A percentile compares a stretch with the other conserved stretches of the same genome.
phyloP scores from a whole-genome alignment of 2,797 vertebrate species.

The Sarcophilus harrisii region DNA sequence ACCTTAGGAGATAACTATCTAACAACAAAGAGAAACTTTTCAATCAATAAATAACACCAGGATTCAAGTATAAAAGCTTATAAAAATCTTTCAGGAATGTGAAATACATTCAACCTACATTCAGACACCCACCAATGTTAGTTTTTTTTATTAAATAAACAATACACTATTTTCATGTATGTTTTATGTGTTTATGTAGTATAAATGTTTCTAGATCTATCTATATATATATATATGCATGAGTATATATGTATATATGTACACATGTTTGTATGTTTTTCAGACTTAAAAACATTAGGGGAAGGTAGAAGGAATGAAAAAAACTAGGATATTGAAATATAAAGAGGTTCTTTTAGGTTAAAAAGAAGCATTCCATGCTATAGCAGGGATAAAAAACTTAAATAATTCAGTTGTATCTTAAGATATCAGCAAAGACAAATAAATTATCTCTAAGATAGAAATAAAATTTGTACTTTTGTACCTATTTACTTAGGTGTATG shows the following conservation, averaged over 20 bases:
- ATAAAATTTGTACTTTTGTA: not conserved
- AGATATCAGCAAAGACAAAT: not conserved
- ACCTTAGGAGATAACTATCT: not conserved
- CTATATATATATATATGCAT: too few species aligned
- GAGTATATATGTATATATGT: too few species aligned
- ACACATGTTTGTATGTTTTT: not conserved
- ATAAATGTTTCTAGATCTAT: not conserved
- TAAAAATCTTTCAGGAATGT: not conserved
- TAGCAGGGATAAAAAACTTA: not conserved
- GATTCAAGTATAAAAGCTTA: not conserved
- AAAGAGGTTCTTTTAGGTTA: not conserved
- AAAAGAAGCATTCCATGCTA: not conserved
- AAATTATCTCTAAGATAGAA: not conserved
- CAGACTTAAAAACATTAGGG: not conserved
- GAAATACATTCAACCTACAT: not conserved
- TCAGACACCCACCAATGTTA: not conserved
- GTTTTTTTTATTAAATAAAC: not conserved
- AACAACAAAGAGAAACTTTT: not conserved
- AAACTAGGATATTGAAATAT: not conserved
- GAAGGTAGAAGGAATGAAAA: not conserved
- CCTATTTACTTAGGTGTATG: not conserved
- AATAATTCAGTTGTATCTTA: not conserved
- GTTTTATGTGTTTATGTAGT: fast-evolving
- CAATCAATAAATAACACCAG: too few species aligned
- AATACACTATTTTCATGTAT: not conserved